Evolutionary conservation across 2,797 vertebrate genomes (phyloP).

Genomic region (Dermochelys coriacea): DNA sequence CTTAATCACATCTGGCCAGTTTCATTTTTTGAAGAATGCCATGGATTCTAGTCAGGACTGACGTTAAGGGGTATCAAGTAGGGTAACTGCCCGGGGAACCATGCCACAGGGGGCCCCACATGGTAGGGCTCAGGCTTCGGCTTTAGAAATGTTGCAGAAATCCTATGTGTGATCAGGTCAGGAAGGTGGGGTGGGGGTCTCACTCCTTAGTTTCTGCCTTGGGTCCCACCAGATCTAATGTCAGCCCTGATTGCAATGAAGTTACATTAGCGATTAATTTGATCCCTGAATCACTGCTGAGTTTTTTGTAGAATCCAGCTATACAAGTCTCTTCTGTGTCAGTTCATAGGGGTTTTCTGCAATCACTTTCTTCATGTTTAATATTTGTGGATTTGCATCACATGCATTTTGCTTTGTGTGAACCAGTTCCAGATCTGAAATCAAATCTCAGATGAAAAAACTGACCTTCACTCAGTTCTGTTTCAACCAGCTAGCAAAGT

Average conservation of each 20-base stretch:
- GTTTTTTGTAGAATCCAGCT: neutral
- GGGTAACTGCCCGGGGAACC: neutral
- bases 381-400: neutral
- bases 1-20: neutral
- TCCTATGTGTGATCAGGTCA: neutral
- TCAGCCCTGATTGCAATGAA: neutral
- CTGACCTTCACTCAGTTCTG: neutral
- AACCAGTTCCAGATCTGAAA: neutral
- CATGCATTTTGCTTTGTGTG: neutral
- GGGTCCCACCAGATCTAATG: neutral
- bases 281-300: neutral
- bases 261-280: neutral
- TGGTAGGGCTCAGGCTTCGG: neutral
- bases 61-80: neutral
- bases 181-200: neutral
- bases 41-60: neutral
- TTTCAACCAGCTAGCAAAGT: neutral
- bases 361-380: neutral
- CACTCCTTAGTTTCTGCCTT: neutral
- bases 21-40: neutral
- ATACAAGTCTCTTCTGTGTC: neutral
- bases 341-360: neutral
- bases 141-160: neutral
- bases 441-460: neutral
- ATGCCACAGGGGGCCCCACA: neutral